Percentiles rank a stretch among this genome's conserved stretches.
phyloP scores from a whole-genome alignment of 2,888 invertebrate species.

The Noctua fimbriata region DNA sequence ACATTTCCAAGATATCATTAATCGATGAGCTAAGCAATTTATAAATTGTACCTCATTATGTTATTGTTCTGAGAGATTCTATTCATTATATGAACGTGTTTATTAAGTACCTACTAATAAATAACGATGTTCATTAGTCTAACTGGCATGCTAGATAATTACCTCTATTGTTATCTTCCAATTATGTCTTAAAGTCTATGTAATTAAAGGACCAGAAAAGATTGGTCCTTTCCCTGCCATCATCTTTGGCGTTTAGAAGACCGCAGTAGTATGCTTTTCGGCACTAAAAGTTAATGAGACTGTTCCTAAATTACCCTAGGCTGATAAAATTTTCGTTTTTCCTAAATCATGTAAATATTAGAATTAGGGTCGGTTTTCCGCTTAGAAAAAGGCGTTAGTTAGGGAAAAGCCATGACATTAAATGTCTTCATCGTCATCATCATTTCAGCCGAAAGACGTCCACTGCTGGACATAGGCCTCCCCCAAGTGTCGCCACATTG shows the following conservation, averaged over 20 bases:
- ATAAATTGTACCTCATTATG: conserved; percentile 17
- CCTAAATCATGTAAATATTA: too few species aligned
- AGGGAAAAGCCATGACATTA: not conserved
- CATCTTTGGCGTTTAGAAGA: not conserved
- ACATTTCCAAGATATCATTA: not conserved
- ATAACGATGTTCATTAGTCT: conserved; percentile 10
- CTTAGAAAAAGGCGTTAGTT: not conserved
- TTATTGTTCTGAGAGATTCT: conserved; percentile 22
- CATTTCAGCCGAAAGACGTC: too few species aligned
- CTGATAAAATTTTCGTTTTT: too few species aligned
- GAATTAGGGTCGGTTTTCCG: too few species aligned
- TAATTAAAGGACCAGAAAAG: not conserved
- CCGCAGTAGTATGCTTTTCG: not conserved
- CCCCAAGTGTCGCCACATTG: too few species aligned
- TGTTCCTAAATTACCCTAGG: too few species aligned
- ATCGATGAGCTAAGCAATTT: conserved; percentile 7
- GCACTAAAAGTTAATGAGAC: not conserved
- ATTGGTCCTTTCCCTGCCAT: not conserved
- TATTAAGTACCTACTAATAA: not conserved
- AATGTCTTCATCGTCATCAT: too few species aligned
- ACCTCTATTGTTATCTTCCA: conserved; percentile 1
- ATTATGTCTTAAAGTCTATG: not conserved
- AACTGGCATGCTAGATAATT: not conserved
- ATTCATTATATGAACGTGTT: not conserved
- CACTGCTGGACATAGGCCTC: too few species aligned